Evolutionary conservation across 2,797 vertebrate genomes (phyloP).

Genomic region (Lacerta agilis): DNA sequence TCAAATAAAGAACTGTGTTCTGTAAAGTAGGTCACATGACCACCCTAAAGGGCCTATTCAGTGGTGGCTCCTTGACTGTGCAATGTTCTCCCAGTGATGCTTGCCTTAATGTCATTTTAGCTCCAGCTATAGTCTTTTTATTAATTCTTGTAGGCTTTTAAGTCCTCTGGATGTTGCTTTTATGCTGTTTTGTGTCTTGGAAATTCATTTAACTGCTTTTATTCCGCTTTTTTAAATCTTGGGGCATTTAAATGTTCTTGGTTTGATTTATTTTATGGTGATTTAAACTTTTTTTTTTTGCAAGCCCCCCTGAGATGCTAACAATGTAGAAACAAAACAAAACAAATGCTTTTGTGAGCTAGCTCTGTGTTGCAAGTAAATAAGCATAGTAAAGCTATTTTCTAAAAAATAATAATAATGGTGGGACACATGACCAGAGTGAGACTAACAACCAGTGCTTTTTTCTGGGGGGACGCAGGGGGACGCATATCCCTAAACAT

Average conservation of each 20-base stretch:
- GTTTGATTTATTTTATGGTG: not conserved
- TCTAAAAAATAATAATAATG: too few relatives aligned
- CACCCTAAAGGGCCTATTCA: not conserved
- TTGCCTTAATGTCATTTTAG: not conserved
- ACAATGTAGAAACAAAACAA: not conserved
- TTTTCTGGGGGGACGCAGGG: too few relatives aligned
- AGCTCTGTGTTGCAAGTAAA: not conserved
- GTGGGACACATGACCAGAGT: too few relatives aligned
- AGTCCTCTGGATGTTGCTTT: not conserved
- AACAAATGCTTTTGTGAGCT: not conserved
- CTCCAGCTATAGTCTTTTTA: not conserved
- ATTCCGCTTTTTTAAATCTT: not conserved
- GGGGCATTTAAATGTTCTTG: not conserved
- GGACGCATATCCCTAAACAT: too few relatives aligned
- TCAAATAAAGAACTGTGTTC: too few relatives aligned
- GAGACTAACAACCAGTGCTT: not conserved
- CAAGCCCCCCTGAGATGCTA: not conserved
- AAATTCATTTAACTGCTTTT: not conserved
- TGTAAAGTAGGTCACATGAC: too few relatives aligned
- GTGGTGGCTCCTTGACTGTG: not conserved
- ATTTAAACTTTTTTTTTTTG: not conserved
- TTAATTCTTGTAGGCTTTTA: not conserved
- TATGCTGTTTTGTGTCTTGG: not conserved
- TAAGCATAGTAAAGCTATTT: not conserved
- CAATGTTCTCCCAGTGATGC: not conserved